These are phyloP conservation scores for Argyresthia albistria DNA, from an alignment of 2,888 invertebrate genomes.

Conservation along the genomic window DNA sequence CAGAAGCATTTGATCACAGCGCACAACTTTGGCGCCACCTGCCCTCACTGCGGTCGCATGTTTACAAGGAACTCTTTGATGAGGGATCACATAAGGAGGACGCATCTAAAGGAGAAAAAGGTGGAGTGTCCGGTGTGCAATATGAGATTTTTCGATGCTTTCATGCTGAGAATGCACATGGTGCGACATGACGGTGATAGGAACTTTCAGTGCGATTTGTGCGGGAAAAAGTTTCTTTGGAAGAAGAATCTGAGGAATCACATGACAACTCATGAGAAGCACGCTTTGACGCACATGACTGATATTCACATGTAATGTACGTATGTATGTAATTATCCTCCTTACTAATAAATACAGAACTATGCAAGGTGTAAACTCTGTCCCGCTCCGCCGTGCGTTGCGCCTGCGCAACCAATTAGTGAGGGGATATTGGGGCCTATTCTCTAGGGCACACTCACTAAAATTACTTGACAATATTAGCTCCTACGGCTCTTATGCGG, in stretches of 20 bases:
- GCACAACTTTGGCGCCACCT: constrained; percentile 41
- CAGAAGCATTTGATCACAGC: constrained; percentile 32
- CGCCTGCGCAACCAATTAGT: too few species aligned
- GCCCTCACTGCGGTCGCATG: constrained; percentile 35
- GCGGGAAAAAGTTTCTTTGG: constrained; percentile 48
- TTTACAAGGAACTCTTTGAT: constrained; percentile 44
- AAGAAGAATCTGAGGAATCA: constrained; percentile 57
- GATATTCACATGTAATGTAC: background rate
- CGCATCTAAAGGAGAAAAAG: constrained; percentile 49
- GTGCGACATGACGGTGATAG: constrained; percentile 36
- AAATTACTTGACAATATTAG: too few species aligned
- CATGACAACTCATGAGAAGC: constrained; percentile 12
- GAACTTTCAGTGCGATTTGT: constrained; percentile 47
- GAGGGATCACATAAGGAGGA: constrained; percentile 38
- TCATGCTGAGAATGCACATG: constrained; percentile 49
- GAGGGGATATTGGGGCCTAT: too few species aligned
- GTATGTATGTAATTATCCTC: too few species aligned
- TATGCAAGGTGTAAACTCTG: too few species aligned
- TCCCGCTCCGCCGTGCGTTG: too few species aligned
- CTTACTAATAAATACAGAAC: too few species aligned
- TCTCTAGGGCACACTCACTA: too few species aligned
- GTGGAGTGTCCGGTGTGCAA: constrained; percentile 40
- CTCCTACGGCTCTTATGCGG: too few species aligned
- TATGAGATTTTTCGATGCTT: constrained; percentile 39
- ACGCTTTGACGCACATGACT: background rate